Conservation (phyloP, 2,888 invertebrate genomes). For the Macrosiphum euphorbiae region DNA sequence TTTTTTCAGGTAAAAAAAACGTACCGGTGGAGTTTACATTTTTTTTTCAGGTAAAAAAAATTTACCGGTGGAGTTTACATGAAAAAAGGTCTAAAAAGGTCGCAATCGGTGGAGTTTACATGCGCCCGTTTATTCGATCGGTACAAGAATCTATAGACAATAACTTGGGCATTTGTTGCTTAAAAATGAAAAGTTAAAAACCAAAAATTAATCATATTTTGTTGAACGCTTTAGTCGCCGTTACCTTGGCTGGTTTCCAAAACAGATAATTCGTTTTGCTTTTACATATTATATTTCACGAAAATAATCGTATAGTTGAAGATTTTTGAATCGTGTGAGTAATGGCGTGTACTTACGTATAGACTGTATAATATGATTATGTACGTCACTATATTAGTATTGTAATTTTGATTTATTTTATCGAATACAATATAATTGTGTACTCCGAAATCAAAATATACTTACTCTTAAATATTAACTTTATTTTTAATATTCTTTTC, state of each 20-base stretch:
- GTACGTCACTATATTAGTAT: neutral
- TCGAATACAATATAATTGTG: neutral
- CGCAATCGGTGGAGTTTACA: too few relatives aligned
- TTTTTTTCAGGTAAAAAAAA: too few relatives aligned
- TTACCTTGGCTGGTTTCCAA: neutral
- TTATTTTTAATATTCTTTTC: neutral
- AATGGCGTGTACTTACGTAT: neutral
- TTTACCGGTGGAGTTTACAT: too few relatives aligned
- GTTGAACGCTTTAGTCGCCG: neutral
- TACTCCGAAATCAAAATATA: neutral
- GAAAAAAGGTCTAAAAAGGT: too few relatives aligned
- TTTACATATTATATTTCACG: neutral
- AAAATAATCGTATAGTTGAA: neutral
- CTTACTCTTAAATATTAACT: neutral
- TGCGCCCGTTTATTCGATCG: neutral
- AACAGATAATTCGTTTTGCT: neutral
- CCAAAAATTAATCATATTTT: neutral
- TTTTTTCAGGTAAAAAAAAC: too few relatives aligned
- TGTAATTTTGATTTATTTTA: neutral
- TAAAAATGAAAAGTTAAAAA: neutral
- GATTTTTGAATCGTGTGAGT: neutral
- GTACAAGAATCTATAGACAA: neutral
- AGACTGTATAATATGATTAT: neutral
- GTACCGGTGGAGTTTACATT: too few relatives aligned
- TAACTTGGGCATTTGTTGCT: neutral